A percentile compares a stretch with the other conserved stretches of the same genome.
These are phyloP conservation scores for Nixonia krombeini DNA, from an alignment of 1,140 invertebrate genomes.

Conservation along the genomic window DNA sequence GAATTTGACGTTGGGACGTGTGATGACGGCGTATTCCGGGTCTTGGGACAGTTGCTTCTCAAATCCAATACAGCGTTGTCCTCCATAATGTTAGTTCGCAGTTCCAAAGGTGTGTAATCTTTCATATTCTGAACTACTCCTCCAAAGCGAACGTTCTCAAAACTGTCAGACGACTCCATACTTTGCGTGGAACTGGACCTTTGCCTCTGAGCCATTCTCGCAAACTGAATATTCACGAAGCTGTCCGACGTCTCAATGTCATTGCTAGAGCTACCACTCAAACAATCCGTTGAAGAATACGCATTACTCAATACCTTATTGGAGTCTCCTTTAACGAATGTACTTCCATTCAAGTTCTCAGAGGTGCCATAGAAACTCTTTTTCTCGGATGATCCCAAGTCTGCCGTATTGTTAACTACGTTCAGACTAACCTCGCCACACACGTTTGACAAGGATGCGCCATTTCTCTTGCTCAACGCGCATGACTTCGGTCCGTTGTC, in stretches of 20 bases:
- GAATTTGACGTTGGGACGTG: neutral
- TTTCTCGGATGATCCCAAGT: too few species aligned
- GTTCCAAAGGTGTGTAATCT: too few species aligned
- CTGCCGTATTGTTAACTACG: too few species aligned
- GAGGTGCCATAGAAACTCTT: slow-evolving; percentile 16
- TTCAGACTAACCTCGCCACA: too few species aligned
- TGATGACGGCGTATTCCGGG: too few species aligned
- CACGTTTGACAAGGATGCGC: slow-evolving; percentile 33
- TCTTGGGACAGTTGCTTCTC: too few species aligned
- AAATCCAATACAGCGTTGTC: too few species aligned
- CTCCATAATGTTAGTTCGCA: slow-evolving; percentile 14
- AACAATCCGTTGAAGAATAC: slow-evolving; percentile 50
- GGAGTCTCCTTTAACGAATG: slow-evolving; percentile 15
- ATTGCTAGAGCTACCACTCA: slow-evolving; percentile 56
- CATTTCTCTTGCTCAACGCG: slow-evolving; percentile 46
- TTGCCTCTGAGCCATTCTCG: slow-evolving; percentile 38
- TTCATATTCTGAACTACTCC: slow-evolving; percentile 13
- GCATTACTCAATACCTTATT: too few species aligned
- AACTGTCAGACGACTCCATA: slow-evolving; percentile 56
- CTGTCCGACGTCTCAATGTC: slow-evolving; percentile 65
- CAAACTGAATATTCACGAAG: slow-evolving; percentile 63
- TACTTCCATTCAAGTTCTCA: slow-evolving; percentile 10
- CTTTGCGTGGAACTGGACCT: slow-evolving; percentile 54
- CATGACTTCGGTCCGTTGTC: slow-evolving; percentile 19
- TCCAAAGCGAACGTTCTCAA: slow-evolving; percentile 53